These are phyloP conservation scores for Drosophila pseudotakahashii DNA, from an alignment of 2,888 invertebrate species.

Conservation along the genomic window DNA sequence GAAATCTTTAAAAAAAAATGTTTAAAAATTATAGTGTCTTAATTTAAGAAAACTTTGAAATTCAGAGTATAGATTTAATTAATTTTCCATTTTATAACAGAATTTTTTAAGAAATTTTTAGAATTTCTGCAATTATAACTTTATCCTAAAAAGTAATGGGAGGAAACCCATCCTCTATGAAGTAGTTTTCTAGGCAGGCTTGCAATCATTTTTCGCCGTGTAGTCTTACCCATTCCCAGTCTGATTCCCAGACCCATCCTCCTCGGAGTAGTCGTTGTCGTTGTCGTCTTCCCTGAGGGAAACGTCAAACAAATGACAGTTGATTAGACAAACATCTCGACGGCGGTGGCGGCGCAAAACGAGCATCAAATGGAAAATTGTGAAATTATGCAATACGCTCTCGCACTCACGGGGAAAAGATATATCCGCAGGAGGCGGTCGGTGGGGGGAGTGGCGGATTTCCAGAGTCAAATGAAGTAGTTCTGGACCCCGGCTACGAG, in stretches of 20 bases:
- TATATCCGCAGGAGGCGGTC: slow-evolving; percentile 7
- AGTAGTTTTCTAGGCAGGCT: no score
- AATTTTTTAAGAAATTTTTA: no score
- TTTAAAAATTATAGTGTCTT: no score
- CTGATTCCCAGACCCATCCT: slow-evolving; percentile 26
- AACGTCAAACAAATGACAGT: slow-evolving; percentile 84
- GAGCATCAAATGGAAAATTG: slow-evolving; percentile 83
- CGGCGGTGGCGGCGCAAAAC: slow-evolving; percentile 73
- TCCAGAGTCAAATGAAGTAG: slow-evolving; percentile 73
- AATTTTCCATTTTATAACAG: no score
- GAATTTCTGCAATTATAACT: no score
- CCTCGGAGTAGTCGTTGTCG: slow-evolving; percentile 41
- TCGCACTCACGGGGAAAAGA: slow-evolving; percentile 48
- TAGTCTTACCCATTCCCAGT: slow-evolving; percentile 2
- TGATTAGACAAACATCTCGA: slow-evolving; percentile 83
- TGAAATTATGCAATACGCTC: slow-evolving; percentile 83
- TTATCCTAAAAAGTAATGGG: no score
- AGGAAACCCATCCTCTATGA: no score
- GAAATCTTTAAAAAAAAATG: no score
- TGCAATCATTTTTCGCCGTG: slow-evolving; percentile 1
- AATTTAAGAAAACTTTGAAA: no score
- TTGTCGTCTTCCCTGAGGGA: slow-evolving; percentile 77
- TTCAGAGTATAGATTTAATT: no score
- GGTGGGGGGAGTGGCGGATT: slow-evolving; percentile 6
- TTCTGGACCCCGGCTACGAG: slow-evolving; percentile 63